Evolutionary conservation across 1,140 invertebrate genomes (phyloP).

Genomic region (Cecropterus lyciades): DNA sequence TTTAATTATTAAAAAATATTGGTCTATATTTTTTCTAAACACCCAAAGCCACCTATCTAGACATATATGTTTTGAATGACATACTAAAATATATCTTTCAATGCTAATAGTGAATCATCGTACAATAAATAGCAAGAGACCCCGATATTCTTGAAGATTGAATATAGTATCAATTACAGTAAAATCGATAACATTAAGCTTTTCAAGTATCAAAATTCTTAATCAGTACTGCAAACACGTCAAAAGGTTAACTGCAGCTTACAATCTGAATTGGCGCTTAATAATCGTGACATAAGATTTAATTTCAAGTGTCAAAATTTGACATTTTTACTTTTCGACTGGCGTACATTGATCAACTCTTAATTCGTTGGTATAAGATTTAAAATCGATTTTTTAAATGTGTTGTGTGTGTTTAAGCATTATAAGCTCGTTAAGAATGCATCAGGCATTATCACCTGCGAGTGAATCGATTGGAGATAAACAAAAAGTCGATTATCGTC

Average conservation of each 20-base stretch:
- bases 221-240: conserved; percentile 19
- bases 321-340: conserved; percentile 3
- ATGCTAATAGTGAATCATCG: too few relatives aligned
- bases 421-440: conserved; percentile 32
- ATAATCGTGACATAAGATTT: conserved; percentile 13
- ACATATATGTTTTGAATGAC: too few relatives aligned
- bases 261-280: conserved; percentile 25
- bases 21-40: too few relatives aligned
- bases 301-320: conserved; percentile 21
- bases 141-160: conserved; percentile 2
- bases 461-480: conserved; percentile 47
- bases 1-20: too few relatives aligned
- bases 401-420: conserved; percentile 10
- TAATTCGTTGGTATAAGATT: conserved; percentile 1
- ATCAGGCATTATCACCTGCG: conserved; percentile 48
- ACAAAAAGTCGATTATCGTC: conserved; percentile 58
- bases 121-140: background rate
- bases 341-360: background rate
- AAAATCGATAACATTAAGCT: conserved; percentile 34
- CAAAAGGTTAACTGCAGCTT: conserved; percentile 18
- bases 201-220: conserved; percentile 34
- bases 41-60: too few relatives aligned
- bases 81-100: too few relatives aligned
- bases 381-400: background rate
- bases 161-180: conserved; percentile 32